phyloP scores from a whole-genome alignment of 1,140 invertebrate genomes.

The Sitophilus oryzae region DNA sequence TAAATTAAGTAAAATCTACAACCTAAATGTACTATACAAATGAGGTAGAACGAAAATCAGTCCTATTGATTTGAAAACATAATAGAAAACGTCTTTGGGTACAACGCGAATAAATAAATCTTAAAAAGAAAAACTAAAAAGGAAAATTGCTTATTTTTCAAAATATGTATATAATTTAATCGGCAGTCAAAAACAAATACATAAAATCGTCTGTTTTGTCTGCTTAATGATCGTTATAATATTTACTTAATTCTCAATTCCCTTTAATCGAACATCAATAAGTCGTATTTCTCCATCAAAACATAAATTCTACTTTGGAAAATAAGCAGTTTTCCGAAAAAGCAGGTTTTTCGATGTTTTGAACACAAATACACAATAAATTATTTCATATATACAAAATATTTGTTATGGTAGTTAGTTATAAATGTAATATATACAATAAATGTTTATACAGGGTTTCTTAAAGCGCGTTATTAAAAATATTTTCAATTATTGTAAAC shows the following conservation, averaged over 20 bases:
- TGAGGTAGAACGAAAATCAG: slow-evolving; percentile 44
- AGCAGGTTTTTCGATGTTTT: neutral
- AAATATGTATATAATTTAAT: slow-evolving; percentile 9
- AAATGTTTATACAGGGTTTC: neutral
- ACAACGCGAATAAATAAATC: slow-evolving; percentile 16
- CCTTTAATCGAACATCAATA: no score
- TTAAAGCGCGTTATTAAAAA: neutral
- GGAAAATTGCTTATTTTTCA: slow-evolving; percentile 2
- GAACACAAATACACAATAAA: neutral
- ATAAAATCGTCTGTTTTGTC: no score
- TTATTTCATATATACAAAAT: slow-evolving; percentile 11
- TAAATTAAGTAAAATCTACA: slow-evolving; percentile 2
- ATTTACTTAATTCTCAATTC: no score
- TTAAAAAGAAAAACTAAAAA: slow-evolving; percentile 17
- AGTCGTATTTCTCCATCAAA: no score
- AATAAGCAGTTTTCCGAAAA: no score
- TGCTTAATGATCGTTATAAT: no score
- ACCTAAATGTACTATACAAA: slow-evolving; percentile 18
- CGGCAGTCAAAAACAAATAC: slow-evolving; percentile 19
- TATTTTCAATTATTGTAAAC: neutral
- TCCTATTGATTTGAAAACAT: slow-evolving; percentile 32
- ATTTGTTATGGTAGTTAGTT: neutral
- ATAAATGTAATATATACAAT: slow-evolving; percentile 5
- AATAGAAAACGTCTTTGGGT: slow-evolving; percentile 30
- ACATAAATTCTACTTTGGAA: no score